Conservation (phyloP, 2,888 invertebrate species). For the Oscheius sp. region DNA sequence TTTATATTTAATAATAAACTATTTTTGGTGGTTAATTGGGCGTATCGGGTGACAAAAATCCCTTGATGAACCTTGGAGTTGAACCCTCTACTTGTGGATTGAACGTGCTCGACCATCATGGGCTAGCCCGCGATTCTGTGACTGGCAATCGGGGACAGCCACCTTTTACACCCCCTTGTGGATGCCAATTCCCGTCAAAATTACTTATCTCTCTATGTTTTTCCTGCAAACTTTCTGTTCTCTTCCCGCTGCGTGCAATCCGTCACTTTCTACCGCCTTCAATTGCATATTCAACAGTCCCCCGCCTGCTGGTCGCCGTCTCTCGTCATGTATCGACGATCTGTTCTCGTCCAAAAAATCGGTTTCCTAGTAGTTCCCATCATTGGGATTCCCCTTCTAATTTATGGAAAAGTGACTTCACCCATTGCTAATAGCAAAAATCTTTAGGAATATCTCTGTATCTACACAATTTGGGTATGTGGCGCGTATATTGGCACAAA, state of each 20-base stretch:
- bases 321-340: slow-evolving; percentile 2
- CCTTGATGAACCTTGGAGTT: too few relatives aligned
- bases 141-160: too few relatives aligned
- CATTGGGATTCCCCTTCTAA: slow-evolving; percentile 24
- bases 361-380: slow-evolving; percentile 21
- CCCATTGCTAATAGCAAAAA: background rate
- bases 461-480: slow-evolving; percentile 51
- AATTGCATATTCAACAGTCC: background rate
- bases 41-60: too few relatives aligned
- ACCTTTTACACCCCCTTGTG: too few relatives aligned
- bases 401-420: slow-evolving; percentile 21
- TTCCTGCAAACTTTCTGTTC: background rate
- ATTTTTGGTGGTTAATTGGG: too few relatives aligned
- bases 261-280: background rate
- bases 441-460: slow-evolving; percentile 53
- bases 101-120: too few relatives aligned
- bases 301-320: too few relatives aligned
- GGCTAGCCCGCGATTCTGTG: too few relatives aligned
- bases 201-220: too few relatives aligned
- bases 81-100: too few relatives aligned
- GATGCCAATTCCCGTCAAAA: too few relatives aligned
- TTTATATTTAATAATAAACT: too few relatives aligned
- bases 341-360: slow-evolving; percentile 14
- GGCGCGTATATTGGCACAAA: slow-evolving; percentile 55
- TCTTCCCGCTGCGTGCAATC: background rate